Base-by-base conservation (phyloP, 2,888 invertebrate species). In the Sycophila texana region DNA sequence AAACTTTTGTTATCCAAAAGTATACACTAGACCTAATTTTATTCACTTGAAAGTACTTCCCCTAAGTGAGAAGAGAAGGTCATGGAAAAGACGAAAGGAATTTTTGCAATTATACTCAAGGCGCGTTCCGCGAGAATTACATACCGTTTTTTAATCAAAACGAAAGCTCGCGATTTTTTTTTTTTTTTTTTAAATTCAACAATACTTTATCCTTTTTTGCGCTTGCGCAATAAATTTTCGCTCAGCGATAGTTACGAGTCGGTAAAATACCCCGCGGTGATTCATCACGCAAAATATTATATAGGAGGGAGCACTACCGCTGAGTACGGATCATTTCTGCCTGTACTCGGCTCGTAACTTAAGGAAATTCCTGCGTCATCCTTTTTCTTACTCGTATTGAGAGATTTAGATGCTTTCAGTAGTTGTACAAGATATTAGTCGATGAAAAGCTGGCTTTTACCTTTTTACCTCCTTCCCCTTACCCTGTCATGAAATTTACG, bases 351-450 rank as follows among this genome's bases (percentile, higher is more conserved):
- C 51, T 26, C 72, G 53, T 72, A 72, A 72, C 51, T 72, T 49
- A 60, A 39, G 12, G 7, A 60, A 71, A 71, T 58, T 47, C 60
- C 18, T 1, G 5, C 53, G 22, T 16, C 14, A 30, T 18, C n/a
- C 30, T 51, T 72, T 61, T 39, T 39, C 39, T 39, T 49, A n/a
- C 20, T 16, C 16, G 2, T 61, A 5, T 26, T 49, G 73, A 73
- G 20, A 63, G 71, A 72, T 72, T 72, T 72, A 72, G 51, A 60
- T n/a, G 49, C 71, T 60, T 61, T 49, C 49, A 18, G 63, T 30
- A 73, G 26, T 73, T 55, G 73, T 39, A 39, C 53, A 30, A 55
- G 61, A 73, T 63, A 53, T 39, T 10, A 73, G 61, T 73, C 63
- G 60, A 72, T n/a, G 18, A 20, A 20, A 58, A 58, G 20, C 20